These are phyloP conservation scores for Chelonia mydas DNA, from an alignment of 2,797 vertebrate species.

Conservation along the genomic window DNA sequence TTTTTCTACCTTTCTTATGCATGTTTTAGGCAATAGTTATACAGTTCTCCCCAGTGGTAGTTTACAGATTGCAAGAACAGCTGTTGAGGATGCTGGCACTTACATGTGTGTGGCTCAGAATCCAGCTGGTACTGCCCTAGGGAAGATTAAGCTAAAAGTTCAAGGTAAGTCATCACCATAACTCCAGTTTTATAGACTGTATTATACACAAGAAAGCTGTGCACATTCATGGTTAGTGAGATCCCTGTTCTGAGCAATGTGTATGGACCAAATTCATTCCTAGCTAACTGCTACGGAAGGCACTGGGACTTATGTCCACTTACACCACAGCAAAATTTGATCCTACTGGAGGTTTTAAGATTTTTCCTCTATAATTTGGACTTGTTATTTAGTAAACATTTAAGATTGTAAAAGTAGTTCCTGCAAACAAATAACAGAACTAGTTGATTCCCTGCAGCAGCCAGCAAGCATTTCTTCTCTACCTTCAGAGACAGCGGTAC, in stretches of 20 bases:
- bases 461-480: neutral
- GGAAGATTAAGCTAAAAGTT: slow-evolving; percentile 94
- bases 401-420: neutral
- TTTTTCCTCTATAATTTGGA: neutral
- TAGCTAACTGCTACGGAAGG: neutral
- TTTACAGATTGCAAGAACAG: slow-evolving; percentile 89
- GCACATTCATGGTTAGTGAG: neutral
- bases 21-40: slow-evolving; percentile 83
- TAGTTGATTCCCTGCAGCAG: neutral
- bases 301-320: neutral
- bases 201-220: neutral
- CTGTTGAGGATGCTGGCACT: slow-evolving; percentile 88
- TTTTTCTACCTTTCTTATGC: neutral
- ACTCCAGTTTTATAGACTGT: neutral
- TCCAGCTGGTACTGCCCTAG: slow-evolving; percentile 92
- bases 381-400: neutral
- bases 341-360: neutral
- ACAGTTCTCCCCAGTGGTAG: slow-evolving; percentile 87
- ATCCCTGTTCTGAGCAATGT: neutral
- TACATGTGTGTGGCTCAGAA: slow-evolving; percentile 98
- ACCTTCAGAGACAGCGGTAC: neutral
- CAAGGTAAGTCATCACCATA: slow-evolving; percentile 83
- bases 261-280: neutral
- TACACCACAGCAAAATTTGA: neutral
- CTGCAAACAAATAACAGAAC: neutral